Conservation (phyloP, 2,888 invertebrate genomes). For the Polietes domitor region DNA sequence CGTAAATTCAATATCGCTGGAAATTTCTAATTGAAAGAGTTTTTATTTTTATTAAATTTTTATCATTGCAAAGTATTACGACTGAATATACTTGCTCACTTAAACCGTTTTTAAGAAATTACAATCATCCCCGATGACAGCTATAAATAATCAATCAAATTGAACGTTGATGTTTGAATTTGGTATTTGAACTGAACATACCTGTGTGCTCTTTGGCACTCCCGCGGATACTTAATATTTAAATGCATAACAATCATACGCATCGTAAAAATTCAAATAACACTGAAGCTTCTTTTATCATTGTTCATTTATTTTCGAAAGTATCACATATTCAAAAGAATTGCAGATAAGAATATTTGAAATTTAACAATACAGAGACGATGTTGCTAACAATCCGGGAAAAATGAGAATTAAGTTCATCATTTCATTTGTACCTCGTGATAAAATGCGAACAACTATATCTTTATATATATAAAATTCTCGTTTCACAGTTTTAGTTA, state of each 20-base stretch:
- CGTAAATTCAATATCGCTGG: background rate
- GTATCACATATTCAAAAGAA: too few relatives aligned
- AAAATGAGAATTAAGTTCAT: too few relatives aligned
- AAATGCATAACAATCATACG: background rate
- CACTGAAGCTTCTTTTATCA: too few relatives aligned
- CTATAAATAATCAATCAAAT: constrained; percentile 23
- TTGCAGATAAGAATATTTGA: too few relatives aligned
- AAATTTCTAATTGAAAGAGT: background rate
- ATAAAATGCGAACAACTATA: too few relatives aligned
- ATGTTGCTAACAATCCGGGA: too few relatives aligned
- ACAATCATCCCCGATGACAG: constrained; percentile 3
- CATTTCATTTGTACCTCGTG: too few relatives aligned
- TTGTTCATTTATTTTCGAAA: too few relatives aligned
- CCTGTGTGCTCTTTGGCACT: background rate
- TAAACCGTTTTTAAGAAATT: background rate
- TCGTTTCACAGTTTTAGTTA: too few relatives aligned
- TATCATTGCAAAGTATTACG: background rate
- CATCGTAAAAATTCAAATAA: background rate
- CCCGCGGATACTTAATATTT: constrained; percentile 15
- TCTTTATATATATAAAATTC: too few relatives aligned
- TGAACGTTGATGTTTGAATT: background rate
- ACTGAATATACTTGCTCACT: background rate
- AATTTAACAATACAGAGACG: too few relatives aligned
- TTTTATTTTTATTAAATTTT: background rate
- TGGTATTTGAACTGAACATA: background rate